Evolutionary conservation across 2,113 vertebrate species (phyloP).

Genomic region (Trichechus manatus): DNA sequence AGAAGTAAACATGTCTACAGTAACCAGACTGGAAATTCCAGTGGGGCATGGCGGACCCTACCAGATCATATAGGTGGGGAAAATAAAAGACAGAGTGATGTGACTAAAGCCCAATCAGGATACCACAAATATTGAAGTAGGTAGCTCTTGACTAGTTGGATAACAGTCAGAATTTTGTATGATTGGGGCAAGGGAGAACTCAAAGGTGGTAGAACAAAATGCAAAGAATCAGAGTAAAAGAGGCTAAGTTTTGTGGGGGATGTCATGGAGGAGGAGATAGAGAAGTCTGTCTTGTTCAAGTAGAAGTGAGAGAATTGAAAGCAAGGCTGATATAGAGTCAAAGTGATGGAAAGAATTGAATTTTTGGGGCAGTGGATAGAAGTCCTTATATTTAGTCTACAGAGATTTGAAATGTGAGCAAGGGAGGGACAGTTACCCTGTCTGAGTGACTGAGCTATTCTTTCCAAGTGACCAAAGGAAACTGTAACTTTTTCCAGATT

Average conservation of each 20-base stretch:
- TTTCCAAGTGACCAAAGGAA: background rate
- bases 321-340: accelerated
- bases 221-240: background rate
- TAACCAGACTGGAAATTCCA: background rate
- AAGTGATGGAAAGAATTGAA: background rate
- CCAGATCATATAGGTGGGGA: background rate
- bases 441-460: background rate
- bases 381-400: background rate
- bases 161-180: background rate
- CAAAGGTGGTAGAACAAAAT: background rate
- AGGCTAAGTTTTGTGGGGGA: background rate
- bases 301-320: background rate
- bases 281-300: accelerated
- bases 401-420: background rate
- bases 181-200: background rate
- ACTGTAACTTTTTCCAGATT: background rate
- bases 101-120: accelerated
- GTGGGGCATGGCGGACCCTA: accelerated
- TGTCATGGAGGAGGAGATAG: accelerated
- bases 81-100: no score
- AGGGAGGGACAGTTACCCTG: accelerated
- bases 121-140: background rate
- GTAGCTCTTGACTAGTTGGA: background rate
- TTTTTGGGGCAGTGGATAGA: background rate
- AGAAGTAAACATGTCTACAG: no score